Conservation (phyloP, 1,140 invertebrate genomes). For the Trachymyrmex cornetzi region DNA sequence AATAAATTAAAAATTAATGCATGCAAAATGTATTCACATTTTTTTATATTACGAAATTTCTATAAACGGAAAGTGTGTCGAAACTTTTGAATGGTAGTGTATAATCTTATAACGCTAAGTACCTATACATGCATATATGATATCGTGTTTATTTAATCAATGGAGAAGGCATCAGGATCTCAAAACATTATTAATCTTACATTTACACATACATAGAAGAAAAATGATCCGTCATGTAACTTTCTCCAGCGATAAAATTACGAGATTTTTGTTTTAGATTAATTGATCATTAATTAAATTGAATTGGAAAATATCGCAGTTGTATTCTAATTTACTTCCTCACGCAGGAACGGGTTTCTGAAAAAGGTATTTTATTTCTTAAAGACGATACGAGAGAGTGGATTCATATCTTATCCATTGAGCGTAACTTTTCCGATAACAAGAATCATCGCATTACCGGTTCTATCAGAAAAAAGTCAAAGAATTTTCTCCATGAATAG, state of each 20-base stretch:
- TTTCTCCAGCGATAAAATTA: conserved; percentile 6
- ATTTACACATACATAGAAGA: not conserved
- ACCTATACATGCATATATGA: not conserved
- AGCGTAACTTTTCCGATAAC: conserved; percentile 30
- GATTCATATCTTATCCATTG: conserved; percentile 10
- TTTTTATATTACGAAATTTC: no score
- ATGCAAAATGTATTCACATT: no score
- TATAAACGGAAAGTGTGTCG: no score
- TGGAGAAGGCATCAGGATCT: not conserved
- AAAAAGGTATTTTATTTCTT: conserved; percentile 14
- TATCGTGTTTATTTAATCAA: not conserved
- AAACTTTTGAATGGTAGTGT: no score
- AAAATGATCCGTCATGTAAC: not conserved
- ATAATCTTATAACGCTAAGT: no score
- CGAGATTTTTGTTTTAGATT: not conserved
- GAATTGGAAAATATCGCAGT: not conserved
- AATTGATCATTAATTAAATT: conserved; percentile 29
- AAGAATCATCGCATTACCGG: conserved; percentile 15
- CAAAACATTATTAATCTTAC: not conserved
- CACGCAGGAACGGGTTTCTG: not conserved
- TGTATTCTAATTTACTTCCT: not conserved
- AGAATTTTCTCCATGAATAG: conserved; percentile 3
- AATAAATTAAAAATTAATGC: no score
- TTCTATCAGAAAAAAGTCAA: not conserved
- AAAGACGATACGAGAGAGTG: not conserved